phyloP scores from a whole-genome alignment of 1,140 invertebrate genomes.

The Aphidius ervi region DNA sequence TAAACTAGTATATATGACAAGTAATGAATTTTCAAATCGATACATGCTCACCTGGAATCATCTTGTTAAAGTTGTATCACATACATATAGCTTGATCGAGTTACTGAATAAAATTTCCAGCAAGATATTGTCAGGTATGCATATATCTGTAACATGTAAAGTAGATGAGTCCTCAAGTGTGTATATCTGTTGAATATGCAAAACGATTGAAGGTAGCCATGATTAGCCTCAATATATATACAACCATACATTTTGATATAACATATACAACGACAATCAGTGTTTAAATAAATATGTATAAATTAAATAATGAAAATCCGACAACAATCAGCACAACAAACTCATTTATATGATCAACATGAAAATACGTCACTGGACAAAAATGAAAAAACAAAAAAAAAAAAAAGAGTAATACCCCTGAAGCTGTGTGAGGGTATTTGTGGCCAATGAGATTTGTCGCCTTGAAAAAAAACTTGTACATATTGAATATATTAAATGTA shows the following conservation, averaged over 20 bases:
- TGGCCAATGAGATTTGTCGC: not conserved
- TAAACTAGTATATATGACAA: too few species aligned
- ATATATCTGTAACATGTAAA: not conserved
- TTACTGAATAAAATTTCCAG: too few species aligned
- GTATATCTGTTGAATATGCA: constrained; percentile 9
- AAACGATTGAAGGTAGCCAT: not conserved
- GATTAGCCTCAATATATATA: too few species aligned
- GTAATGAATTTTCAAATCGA: too few species aligned
- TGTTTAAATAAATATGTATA: not conserved
- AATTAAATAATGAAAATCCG: constrained; percentile 22
- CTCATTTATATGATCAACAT: constrained; percentile 46
- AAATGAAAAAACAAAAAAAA: constrained; percentile 14
- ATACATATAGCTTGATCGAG: too few species aligned
- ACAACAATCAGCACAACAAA: constrained; percentile 50
- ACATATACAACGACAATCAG: not conserved
- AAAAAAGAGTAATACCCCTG: constrained; percentile 16
- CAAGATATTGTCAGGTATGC: too few species aligned
- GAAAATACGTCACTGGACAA: constrained; percentile 37
- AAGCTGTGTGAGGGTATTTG: not conserved
- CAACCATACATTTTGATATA: not conserved
- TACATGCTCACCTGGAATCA: too few species aligned
- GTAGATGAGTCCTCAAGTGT: not conserved
- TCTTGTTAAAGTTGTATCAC: too few species aligned
- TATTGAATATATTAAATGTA: too few species aligned
- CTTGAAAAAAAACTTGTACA: too few species aligned